Evolutionary conservation across 1,140 invertebrate species (phyloP).

Genomic region (Pentalonia nigronervosa): DNA sequence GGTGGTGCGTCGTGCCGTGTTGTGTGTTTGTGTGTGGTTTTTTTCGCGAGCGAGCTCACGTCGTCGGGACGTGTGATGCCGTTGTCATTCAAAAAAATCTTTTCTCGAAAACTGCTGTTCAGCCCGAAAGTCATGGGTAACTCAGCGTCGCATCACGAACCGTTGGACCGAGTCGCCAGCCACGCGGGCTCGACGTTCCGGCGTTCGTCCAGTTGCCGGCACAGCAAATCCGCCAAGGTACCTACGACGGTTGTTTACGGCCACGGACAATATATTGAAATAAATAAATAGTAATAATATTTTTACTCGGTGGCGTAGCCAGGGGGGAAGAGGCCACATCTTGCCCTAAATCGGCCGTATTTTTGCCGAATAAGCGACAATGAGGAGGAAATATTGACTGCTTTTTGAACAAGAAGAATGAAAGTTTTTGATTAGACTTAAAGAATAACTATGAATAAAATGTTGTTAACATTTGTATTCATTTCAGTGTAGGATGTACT

Average conservation of each 20-base stretch:
- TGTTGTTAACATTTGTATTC: no score
- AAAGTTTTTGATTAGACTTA: no score
- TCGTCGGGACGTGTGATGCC: slow-evolving; percentile 23
- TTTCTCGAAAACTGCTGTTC: slow-evolving; percentile 52
- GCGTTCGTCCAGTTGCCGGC: slow-evolving; percentile 60
- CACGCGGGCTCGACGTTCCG: slow-evolving; percentile 59
- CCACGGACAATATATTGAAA: neutral
- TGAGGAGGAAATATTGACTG: no score
- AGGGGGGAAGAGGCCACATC: no score
- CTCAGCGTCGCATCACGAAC: slow-evolving; percentile 61
- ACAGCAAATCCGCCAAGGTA: slow-evolving; percentile 61
- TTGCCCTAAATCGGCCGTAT: no score
- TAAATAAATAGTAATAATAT: no score
- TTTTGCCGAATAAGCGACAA: no score
- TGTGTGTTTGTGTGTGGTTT: neutral
- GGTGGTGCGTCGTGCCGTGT: neutral
- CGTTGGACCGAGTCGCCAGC: slow-evolving; percentile 60
- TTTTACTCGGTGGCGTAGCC: no score
- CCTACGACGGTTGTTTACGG: neutral
- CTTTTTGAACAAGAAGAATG: no score
- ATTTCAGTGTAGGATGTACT: no score
- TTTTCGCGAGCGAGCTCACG: no score
- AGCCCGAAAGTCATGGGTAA: slow-evolving; percentile 60
- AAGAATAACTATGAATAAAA: no score
- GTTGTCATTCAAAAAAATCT: slow-evolving; percentile 53